Base-by-base conservation (phyloP, 2,113 vertebrate genomes). In the Motacilla tschutschensis region DNA sequence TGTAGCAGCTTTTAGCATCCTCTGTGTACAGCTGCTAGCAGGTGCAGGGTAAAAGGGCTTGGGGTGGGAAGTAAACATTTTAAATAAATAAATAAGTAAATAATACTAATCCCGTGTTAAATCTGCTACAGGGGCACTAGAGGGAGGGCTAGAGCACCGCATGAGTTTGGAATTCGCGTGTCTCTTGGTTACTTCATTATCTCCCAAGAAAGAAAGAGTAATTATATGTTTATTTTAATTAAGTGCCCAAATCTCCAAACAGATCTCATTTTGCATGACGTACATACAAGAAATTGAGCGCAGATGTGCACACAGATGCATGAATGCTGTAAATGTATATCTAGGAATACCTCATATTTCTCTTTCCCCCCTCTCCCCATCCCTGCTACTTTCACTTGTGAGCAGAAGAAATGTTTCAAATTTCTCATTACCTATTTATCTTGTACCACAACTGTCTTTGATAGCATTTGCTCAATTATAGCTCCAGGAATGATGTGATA, bases 41-140 rank as follows among this genome's bases (percentile, higher is more conserved):
- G 72, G 44, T 17, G 21, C 19, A 26, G 12, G 16, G 21, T 62
- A 43, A 57, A 73, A 17, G 40, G 18, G 33, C 12, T 36, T 38
- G 15, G 5, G 16, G 16, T 6, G 4, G 7, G 15, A 31, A 9
- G 15, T 43, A 48, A 73, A 79, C 48, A 29, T 25, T 38, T 22
- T 10, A 33, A 31, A 43, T 19, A 40, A 57, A 35, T 13, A 29
- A 41, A 28, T 35, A 43, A 63, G 5, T 47, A 35, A 65, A 38
- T 7, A 13, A 29, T 2, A 47, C 31, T 21, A 76, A 31, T 18
- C 10, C 21, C 0, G 0, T 46, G 35, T 79, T 35, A 65, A 46
- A 44, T 41, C n/a, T 63, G 47, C 59, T 62, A 7, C 26, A 76
- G 55, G 40, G 43, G 33, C 88, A 76, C 83, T 83, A 88, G 74